These are phyloP conservation scores for Drosophila putrida DNA, from an alignment of 2,888 invertebrate genomes.

Conservation along the genomic window DNA sequence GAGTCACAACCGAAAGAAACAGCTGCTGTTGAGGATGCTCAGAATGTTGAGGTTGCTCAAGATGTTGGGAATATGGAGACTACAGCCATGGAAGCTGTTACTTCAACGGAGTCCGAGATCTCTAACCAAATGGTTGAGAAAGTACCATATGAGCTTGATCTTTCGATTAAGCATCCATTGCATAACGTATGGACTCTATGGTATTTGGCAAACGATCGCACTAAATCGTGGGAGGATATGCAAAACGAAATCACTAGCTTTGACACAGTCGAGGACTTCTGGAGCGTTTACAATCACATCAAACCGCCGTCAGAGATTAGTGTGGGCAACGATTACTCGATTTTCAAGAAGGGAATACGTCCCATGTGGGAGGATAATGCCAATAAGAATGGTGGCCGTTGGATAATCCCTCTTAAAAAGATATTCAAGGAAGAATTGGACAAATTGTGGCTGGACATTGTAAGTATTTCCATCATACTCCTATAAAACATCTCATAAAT, in stretches of 20 bases:
- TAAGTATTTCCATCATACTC: slow-evolving; percentile 84
- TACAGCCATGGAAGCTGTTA: slow-evolving; percentile 4
- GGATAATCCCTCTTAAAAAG: slow-evolving; percentile 91
- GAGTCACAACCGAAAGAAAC: no score
- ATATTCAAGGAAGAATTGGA: slow-evolving; percentile 91
- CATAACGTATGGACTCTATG: slow-evolving; percentile 99
- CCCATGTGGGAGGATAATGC: slow-evolving; percentile 97
- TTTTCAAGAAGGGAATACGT: slow-evolving; percentile 90
- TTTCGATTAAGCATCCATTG: slow-evolving; percentile 94
- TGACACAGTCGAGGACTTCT: slow-evolving; percentile 99
- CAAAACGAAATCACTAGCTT: slow-evolving; percentile 97
- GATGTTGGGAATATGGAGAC: slow-evolving; percentile 1
- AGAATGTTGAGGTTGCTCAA: neutral
- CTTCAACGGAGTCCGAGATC: neutral
- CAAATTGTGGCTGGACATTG: slow-evolving; percentile 93
- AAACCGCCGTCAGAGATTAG: slow-evolving; percentile 92
- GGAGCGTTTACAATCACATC: slow-evolving; percentile 97
- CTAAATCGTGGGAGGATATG: slow-evolving; percentile 95
- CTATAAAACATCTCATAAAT: neutral
- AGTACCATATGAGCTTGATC: slow-evolving; percentile 86
- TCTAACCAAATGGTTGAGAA: slow-evolving; percentile 16
- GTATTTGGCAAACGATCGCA: slow-evolving; percentile 97
- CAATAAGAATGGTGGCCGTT: slow-evolving; percentile 94
- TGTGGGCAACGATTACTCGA: slow-evolving; percentile 92
- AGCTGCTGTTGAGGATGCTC: neutral